Base-by-base conservation (phyloP, 2,113 vertebrate genomes). In the Eudyptes chrysolophus region DNA sequence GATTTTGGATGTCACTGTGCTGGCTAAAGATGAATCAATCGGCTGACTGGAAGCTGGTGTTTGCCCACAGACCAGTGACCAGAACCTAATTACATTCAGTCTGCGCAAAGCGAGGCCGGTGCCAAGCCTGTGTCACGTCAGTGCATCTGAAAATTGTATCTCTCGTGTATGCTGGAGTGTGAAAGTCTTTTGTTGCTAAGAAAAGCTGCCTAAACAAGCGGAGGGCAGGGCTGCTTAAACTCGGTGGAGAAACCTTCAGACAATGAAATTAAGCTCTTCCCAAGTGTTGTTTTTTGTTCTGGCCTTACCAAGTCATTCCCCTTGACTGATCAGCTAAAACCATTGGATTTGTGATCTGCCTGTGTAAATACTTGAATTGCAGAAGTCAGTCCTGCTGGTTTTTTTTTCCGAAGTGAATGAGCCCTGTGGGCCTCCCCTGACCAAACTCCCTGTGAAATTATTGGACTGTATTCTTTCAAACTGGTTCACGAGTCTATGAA, bases 261-360 rank as follows among this genome's bases (percentile, higher is more conserved):
- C 94, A 93, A 92, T 91, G 93, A 94, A 96, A 95, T 96, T 79
- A 95, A 96, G 77, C 93, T 78, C 87, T 94, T 96, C 69, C 81
- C 84, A 93, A 97, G 84, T 95, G 96, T 9, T 95, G 44, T 42
- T 82, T 95, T 95, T 95, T 95, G 95, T 95, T 94, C 89, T 24
- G 84, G 72, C 87, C 62, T 92, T 85, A 94, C 55, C 74, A 34
- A 96, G 91, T 90, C 87, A 91, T 96, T 96, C 84, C 81, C 81
- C 48, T 62, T 85, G 93, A 93, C 94, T 85, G 90, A 93, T 82
- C 87, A 85, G 87, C 84, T 93, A 77, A 96, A 96, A 77, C 84
- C 93, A 48, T 61, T 93, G 95, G 58, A 90, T 97, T 94, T 92
- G 77, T 92, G 97, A 97, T 76, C 80, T 70, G 87, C 74, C 81